Base-by-base conservation (phyloP, 2,113 vertebrate genomes). In the Indicator maculatus region DNA sequence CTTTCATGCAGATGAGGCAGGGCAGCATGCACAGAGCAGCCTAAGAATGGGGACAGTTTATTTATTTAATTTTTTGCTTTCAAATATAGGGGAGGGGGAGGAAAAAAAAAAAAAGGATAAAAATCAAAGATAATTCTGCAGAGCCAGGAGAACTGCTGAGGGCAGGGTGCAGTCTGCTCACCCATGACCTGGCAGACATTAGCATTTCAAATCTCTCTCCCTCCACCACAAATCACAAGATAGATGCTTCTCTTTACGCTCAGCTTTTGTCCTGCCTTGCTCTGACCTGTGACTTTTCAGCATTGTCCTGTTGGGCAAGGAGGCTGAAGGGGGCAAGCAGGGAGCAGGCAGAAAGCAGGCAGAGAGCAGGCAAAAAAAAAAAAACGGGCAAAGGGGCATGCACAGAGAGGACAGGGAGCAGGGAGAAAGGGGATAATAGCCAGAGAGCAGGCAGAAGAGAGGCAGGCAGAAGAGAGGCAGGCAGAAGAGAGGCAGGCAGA, bases 1-100 rank as follows among this genome's bases (percentile, higher is more conserved):
- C 91, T 94, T 83, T 93, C 84, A 96, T 95, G 94, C 86, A 96
- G 82, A 96, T 96, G 45, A 94, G 78, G 69, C 52, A 81, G 16
- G 47, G 15, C 74, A 83, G 89, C 30, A 55, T 90, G 81, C 59
- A 45, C 75, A 73, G 76, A 67, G 71, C 76, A 90, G 18, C 3
- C 71, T n/a, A 71, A 67, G 63, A 93, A 69, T 38, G 31, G 89
- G 56, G 24, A 19, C 38, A 67, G 50, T 60, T 90, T 63, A 80
- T 41, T 41, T 41, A 41, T 41, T 41, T 41, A 41, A 12, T 41
- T 41, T 12, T 41, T 41, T 41, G 14, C n/a, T 16, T 83, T 36
- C 15, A 9, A 80, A n/a, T 21, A 59, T 2, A 55, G 55, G 58
- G 64, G 84, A 83, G 70, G 76, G 21, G 12, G 19, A 50, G 20